These are phyloP conservation scores for Ptilorrhoa leucosticta DNA, from an alignment of 2,113 vertebrate genomes.

Conservation along the genomic window DNA sequence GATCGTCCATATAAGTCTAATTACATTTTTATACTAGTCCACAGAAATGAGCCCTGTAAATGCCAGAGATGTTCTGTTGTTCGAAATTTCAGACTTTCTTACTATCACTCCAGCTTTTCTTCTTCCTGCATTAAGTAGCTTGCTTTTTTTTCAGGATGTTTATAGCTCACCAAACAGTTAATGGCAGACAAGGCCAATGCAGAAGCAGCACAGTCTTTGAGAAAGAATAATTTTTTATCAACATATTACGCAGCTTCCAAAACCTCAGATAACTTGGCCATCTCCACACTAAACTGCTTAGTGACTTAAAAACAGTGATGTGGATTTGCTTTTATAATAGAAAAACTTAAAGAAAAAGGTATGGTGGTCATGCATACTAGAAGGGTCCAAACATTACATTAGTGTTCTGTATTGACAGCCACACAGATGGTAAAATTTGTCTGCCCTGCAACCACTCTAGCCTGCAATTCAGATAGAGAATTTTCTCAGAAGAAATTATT, in stretches of 20 bases:
- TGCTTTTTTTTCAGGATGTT: not conserved
- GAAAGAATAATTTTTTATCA: not conserved
- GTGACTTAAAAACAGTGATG: not conserved
- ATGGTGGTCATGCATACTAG: not conserved
- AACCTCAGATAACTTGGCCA: not conserved
- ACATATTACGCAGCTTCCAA: not conserved
- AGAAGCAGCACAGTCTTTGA: not conserved
- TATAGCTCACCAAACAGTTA: not conserved
- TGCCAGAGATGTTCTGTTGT: not conserved
- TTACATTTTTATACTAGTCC: not conserved
- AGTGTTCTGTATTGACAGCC: not conserved
- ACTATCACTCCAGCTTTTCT: not conserved
- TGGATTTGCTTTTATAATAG: not conserved
- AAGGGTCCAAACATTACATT: not conserved
- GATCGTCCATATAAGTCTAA: not conserved
- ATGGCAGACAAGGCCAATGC: not conserved
- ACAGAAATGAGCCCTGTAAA: not conserved
- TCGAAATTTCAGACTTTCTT: not conserved
- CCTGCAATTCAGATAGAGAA: not conserved
- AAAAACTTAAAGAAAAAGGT: not conserved
- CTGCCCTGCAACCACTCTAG: not conserved
- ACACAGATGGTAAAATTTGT: not conserved
- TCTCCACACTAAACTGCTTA: not conserved
- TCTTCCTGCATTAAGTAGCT: not conserved
- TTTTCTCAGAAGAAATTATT: not conserved